Percentiles rank a stretch among this genome's conserved stretches.
These are phyloP conservation scores for Gymnoscopelus microlampas DNA, from an alignment of 2,797 vertebrate species.

Conservation along the genomic window DNA sequence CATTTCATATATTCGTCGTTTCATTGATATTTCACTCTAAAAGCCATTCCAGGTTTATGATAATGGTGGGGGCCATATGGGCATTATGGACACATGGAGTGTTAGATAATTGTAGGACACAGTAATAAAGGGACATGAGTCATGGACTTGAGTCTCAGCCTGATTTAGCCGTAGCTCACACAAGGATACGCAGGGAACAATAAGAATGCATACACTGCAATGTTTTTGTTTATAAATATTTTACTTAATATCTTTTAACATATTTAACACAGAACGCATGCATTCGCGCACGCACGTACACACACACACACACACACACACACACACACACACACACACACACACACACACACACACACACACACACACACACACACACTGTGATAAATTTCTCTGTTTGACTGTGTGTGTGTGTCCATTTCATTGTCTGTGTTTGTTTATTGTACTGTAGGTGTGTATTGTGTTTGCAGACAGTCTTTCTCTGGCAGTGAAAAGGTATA, in stretches of 20 bases:
- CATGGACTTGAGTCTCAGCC: background rate
- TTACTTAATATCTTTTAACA: no score
- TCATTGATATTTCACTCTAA: conserved; percentile 58
- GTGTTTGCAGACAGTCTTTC: background rate
- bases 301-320: no score
- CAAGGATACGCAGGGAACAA: background rate
- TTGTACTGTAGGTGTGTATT: no score
- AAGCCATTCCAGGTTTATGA: conserved; percentile 56
- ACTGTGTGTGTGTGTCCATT: no score
- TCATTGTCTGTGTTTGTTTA: no score
- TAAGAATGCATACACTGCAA: background rate
- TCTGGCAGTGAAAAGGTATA: background rate
- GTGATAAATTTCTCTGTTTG: no score
- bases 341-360: no score
- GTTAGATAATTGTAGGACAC: background rate
- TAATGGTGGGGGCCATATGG: background rate
- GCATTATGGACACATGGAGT: background rate
- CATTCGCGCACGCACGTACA: no score
- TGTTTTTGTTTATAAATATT: background rate
- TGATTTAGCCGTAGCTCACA: background rate
- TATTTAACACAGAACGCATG: no score
- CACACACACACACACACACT: no score
- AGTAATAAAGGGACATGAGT: background rate
- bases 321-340: no score
- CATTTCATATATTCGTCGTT: conserved; percentile 66